Conservation (phyloP, 2,797 vertebrate genomes). For the Vultur gryphus region DNA sequence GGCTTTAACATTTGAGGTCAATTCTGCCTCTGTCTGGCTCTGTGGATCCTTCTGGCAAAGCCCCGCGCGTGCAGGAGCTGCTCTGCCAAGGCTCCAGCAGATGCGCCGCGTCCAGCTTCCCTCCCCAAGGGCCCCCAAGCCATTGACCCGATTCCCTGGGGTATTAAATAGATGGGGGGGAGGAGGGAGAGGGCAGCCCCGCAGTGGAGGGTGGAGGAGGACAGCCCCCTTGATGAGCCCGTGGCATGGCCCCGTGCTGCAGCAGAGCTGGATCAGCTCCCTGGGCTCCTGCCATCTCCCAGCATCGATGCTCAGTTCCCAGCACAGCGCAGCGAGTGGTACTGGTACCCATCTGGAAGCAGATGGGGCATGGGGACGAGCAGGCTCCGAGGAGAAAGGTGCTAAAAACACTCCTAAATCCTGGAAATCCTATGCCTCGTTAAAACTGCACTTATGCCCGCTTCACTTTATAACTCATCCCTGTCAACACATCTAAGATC, state of each 20-base stretch:
- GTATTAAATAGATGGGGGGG: not conserved
- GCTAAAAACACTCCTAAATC: slow-evolving; percentile 48
- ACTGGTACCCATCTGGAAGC: not conserved
- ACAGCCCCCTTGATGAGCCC: not conserved
- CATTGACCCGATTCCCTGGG: not conserved
- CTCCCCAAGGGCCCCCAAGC: not conserved
- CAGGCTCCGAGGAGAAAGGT: not conserved
- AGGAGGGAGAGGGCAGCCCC: not conserved
- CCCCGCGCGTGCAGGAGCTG: fast-evolving
- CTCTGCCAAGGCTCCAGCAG: not conserved
- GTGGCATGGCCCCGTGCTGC: fast-evolving
- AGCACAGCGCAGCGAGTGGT: fast-evolving
- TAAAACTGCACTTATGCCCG: slow-evolving; percentile 16
- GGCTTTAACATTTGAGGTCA: not conserved
- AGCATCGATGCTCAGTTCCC: not conserved
- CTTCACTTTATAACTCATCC: slow-evolving; percentile 55
- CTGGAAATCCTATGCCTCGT: slow-evolving; percentile 51
- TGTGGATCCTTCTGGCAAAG: not conserved
- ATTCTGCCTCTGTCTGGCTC: not conserved
- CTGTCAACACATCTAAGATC: slow-evolving; percentile 46
- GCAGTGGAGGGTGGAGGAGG: not conserved
- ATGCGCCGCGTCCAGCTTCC: not conserved
- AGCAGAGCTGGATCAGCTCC: not conserved
- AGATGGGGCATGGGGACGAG: not conserved
- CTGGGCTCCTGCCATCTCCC: not conserved